Percentiles rank a stretch among this genome's conserved stretches.
Evolutionary conservation across 2,888 invertebrate species (phyloP).

Genomic region (Himalopsyche tibetana): DNA sequence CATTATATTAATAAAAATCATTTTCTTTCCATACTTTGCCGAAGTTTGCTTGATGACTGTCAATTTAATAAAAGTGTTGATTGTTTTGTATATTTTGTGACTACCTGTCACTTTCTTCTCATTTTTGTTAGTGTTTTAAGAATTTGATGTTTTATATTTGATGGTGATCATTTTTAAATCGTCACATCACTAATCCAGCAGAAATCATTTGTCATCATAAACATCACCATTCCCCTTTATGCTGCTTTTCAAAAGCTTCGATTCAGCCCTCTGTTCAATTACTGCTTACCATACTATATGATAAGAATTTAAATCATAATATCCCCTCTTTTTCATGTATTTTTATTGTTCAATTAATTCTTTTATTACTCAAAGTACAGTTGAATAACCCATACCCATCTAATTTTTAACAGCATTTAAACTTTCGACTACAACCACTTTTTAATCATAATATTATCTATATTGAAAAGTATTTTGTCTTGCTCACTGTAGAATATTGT

Average conservation of each 20-base stretch:
- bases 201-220: slow-evolving; percentile 32
- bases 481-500: background rate
- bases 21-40: slow-evolving; percentile 6
- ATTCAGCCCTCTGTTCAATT: no score
- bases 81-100: slow-evolving; percentile 43
- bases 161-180: slow-evolving; percentile 16
- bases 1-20: background rate
- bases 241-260: background rate
- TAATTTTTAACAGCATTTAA: no score
- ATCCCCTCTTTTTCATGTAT: no score
- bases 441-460: no score
- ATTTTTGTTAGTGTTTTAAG: slow-evolving; percentile 31
- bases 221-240: background rate
- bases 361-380: no score
- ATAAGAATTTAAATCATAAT: no score
- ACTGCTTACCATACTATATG: no score
- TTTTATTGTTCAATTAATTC: no score
- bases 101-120: background rate
- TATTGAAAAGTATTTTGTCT: background rate
- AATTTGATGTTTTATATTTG: slow-evolving; percentile 41
- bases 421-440: no score
- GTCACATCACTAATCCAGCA: slow-evolving; percentile 19
- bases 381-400: no score
- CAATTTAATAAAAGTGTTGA: slow-evolving; percentile 14
- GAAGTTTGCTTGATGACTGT: slow-evolving; percentile 31